Percentiles rank a stretch among this genome's conserved stretches.
These are phyloP conservation scores for Drosophila barbarae DNA, from an alignment of 2,888 invertebrate genomes.

Conservation along the genomic window DNA sequence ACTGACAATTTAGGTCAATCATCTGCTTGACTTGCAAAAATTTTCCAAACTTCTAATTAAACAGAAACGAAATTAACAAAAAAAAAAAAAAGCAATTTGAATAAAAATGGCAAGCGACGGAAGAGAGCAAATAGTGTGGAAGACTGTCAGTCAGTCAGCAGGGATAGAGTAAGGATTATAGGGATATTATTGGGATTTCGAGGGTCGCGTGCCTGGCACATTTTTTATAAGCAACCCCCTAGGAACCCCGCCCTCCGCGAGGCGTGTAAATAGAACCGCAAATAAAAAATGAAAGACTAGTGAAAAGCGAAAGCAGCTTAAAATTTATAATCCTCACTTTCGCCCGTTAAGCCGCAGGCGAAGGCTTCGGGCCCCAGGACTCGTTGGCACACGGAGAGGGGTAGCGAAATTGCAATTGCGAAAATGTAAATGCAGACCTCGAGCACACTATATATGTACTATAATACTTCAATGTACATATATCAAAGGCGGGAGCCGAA, in stretches of 20 bases:
- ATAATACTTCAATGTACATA: constrained; percentile 18
- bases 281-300: constrained; percentile 54
- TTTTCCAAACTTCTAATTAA: constrained; percentile 43
- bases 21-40: constrained; percentile 61
- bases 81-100: constrained; percentile 45
- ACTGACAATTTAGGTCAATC: constrained; percentile 57
- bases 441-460: neutral
- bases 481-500: constrained; percentile 40
- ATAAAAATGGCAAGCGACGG: constrained; percentile 42
- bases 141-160: constrained; percentile 30
- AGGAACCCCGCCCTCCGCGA: constrained; percentile 16
- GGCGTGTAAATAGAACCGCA: constrained; percentile 58
- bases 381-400: constrained; percentile 16
- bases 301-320: constrained; percentile 70
- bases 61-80: constrained; percentile 8
- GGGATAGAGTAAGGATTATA: constrained; percentile 48
- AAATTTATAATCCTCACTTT: constrained; percentile 73
- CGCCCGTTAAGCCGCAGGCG: constrained; percentile 61
- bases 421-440: constrained; percentile 32
- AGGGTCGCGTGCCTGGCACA: constrained; percentile 70
- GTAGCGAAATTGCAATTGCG: constrained; percentile 36
- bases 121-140: constrained; percentile 32
- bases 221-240: constrained; percentile 52
- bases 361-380: constrained; percentile 10
- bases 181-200: constrained; percentile 51